Evolutionary conservation across 2,888 invertebrate species (phyloP), one percentile per base, ranked within the genome.

Genomic region (Conistra vaccinii): DNA sequence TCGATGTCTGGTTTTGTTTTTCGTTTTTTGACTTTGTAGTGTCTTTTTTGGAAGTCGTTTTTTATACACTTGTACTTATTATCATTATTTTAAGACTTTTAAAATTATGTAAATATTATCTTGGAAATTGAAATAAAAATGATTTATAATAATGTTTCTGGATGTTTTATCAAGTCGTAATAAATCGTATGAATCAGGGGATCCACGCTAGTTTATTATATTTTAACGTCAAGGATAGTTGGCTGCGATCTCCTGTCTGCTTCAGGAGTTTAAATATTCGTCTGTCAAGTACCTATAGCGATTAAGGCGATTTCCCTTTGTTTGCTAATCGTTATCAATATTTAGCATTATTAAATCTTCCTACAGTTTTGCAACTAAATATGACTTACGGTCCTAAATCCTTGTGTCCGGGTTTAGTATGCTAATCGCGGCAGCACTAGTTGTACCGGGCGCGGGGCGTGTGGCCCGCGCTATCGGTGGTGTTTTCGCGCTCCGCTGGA

Each of bases 401-500:
- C 61, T 70, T 35, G 62, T 57, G 39, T 53, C 51, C 60, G 67
- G 63, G 57, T 26, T 72, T 58, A 65, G 73, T 62, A 83, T 87
- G 81, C 69, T 84, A 84, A 83, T 76, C 73, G 53, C 39, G 57
- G 66, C 77, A 65, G 69, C 80, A 85, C 87, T 85, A 78, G 48
- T 61, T 73, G 71, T 69, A 63, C 45, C 53, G 48, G 10, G 83
- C 55, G 68, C 39, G 63, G 81, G 77, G 81, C 72, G 78, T 63
- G 81, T 81, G 61, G 51, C 68, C 60, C 67, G 39, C 63, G 48
- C 80, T 88, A 88, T 87, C 87, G 77, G 86, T 87, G 85, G 86
- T 89, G 86, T 93, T 93, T 93, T 94, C 93, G 73, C 93, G 93
- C 90, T 91, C 85, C 90, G 88, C 82, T 94, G 93, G 87, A 83